Percentiles rank a stretch among this genome's conserved stretches.
Conservation (phyloP, 2,888 invertebrate species). For the Drosophila suboccidentalis region DNA sequence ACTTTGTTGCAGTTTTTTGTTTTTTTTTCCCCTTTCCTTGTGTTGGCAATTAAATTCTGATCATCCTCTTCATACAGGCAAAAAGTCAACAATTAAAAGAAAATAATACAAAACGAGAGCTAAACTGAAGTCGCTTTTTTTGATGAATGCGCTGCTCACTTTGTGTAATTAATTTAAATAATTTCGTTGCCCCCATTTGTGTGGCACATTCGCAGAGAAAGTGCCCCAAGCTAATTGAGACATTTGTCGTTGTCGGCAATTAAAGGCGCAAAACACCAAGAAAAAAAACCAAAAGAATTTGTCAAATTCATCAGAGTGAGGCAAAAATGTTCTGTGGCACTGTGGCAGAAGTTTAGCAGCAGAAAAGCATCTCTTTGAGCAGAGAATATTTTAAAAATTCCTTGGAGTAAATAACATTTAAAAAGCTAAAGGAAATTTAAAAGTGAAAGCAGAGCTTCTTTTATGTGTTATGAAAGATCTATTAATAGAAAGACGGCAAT, state of each 20-base stretch:
- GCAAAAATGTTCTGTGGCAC: neutral
- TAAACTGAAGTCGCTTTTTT: slow-evolving; percentile 22
- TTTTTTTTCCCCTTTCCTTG: slow-evolving; percentile 6
- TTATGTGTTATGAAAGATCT: neutral
- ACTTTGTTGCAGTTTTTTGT: neutral
- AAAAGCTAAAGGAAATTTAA: neutral
- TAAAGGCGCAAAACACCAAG: slow-evolving; percentile 14
- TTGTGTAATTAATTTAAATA: slow-evolving; percentile 75
- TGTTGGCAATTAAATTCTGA: slow-evolving; percentile 50
- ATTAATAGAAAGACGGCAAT: neutral
- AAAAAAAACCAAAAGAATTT: slow-evolving; percentile 8
- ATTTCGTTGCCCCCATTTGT: slow-evolving; percentile 62
- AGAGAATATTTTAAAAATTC: neutral
- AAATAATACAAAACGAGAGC: slow-evolving; percentile 15
- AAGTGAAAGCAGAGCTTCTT: neutral
- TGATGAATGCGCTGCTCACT: slow-evolving; percentile 49
- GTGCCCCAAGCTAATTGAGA: slow-evolving; percentile 65
- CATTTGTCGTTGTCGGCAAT: slow-evolving; percentile 61
- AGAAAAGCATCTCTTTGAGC: neutral
- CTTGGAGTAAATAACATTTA: neutral
- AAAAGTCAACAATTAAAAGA: slow-evolving; percentile 64
- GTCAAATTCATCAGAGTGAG: slow-evolving; percentile 12
- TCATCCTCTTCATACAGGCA: slow-evolving; percentile 7
- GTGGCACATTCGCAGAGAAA: slow-evolving; percentile 53
- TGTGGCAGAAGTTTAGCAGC: no score